Percentiles rank a stretch among this genome's conserved stretches.
These are phyloP conservation scores for Atrichornis clamosus DNA, from an alignment of 2,113 vertebrate genomes.

Conservation along the genomic window DNA sequence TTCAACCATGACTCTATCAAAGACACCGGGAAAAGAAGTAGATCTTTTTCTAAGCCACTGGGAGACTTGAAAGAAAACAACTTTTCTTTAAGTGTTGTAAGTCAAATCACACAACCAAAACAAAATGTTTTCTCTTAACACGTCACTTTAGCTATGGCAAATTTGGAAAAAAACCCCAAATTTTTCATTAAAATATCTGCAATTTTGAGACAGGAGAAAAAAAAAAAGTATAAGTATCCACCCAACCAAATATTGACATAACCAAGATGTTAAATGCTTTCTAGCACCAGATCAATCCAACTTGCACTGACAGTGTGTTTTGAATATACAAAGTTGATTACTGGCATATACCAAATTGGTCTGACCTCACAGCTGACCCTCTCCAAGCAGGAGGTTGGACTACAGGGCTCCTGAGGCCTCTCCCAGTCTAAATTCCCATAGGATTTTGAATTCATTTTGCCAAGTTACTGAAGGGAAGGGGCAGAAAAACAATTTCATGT, in stretches of 20 bases:
- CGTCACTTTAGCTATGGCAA: not conserved
- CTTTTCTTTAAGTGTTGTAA: not conserved
- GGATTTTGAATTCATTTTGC: not conserved
- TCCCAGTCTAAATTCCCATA: not conserved
- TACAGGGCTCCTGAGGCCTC: not conserved
- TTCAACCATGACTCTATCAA: not conserved
- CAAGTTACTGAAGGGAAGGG: not conserved
- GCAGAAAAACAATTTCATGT: not conserved
- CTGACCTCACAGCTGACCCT: not conserved
- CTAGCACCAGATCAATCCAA: not conserved
- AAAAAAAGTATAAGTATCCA: not conserved
- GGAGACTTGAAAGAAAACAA: not conserved
- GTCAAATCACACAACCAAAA: not conserved
- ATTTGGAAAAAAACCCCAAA: accelerated
- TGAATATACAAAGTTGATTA: not conserved
- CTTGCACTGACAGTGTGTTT: not conserved
- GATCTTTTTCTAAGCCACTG: not conserved
- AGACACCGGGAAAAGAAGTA: not conserved
- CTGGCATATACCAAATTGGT: not conserved
- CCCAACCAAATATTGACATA: not conserved
- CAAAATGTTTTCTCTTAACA: not conserved
- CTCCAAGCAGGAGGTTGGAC: not conserved
- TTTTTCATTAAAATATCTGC: not conserved
- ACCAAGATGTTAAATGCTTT: not conserved
- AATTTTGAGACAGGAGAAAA: not conserved